Conservation (phyloP, 2,113 vertebrate genomes). For the Anolis sagrei region DNA sequence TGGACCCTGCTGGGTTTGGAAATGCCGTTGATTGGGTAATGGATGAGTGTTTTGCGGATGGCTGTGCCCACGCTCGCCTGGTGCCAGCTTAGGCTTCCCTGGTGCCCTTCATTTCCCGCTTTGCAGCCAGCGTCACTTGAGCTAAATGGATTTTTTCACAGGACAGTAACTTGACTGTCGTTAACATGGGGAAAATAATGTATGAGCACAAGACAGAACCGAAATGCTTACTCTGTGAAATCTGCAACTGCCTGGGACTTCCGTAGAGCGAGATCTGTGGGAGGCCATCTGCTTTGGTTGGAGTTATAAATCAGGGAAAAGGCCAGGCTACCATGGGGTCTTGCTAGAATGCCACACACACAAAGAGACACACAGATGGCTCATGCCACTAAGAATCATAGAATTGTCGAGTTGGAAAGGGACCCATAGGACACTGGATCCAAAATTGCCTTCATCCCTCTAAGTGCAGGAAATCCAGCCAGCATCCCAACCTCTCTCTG, state of each 20-base stretch:
- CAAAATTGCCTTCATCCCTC: no score
- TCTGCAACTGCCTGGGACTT: conserved; percentile 42
- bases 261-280: conserved; percentile 38
- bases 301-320: conserved; percentile 33
- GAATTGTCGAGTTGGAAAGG: no score
- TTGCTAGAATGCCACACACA: neutral
- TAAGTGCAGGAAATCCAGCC: no score
- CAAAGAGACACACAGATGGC: neutral
- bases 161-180: conserved; percentile 49
- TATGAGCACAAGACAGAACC: conserved; percentile 40
- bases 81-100: conserved; percentile 57
- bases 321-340: conserved; percentile 1
- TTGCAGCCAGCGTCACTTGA: conserved; percentile 60
- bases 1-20: conserved; percentile 69
- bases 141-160: conserved; percentile 72
- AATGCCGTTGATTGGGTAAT: conserved; percentile 70
- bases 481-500: no score
- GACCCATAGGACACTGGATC: neutral
- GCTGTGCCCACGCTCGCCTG: conserved; percentile 51
- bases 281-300: conserved; percentile 57
- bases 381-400: no score
- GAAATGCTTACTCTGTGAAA: conserved; percentile 45
- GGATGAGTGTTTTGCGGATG: conserved; percentile 65
- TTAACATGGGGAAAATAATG: conserved; percentile 56
- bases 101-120: conserved; percentile 66